phyloP scores from a whole-genome alignment of 2,797 vertebrate species.

The Cuniculus paca region DNA sequence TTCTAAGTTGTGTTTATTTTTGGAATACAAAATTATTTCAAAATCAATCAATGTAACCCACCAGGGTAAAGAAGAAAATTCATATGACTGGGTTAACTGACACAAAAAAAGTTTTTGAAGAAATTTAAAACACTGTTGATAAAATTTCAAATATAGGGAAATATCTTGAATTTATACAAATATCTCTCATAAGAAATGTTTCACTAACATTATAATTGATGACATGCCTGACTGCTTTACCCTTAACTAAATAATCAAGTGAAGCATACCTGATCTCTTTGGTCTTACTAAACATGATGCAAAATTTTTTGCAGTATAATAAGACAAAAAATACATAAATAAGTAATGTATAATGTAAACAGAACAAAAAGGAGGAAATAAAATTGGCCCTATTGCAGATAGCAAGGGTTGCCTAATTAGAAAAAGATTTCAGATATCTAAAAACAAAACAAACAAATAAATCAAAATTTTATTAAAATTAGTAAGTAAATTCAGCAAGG shows the following conservation, averaged over 20 bases:
- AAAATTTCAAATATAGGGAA: neutral
- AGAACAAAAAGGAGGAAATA: neutral
- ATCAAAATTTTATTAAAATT: neutral
- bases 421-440: neutral
- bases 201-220: neutral
- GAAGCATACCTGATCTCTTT: neutral
- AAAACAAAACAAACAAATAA: neutral
- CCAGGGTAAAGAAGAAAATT: neutral
- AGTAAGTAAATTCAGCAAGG: neutral
- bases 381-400: neutral
- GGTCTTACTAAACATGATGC: neutral
- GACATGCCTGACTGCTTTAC: neutral
- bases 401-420: neutral
- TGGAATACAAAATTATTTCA: neutral
- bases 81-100: neutral
- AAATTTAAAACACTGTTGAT: neutral
- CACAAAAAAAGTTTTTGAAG: neutral
- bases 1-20: neutral
- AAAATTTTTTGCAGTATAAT: neutral
- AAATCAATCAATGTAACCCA: neutral
- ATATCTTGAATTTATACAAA: neutral
- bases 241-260: neutral
- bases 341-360: neutral
- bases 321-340: neutral
- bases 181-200: neutral